Conservation (phyloP, 2,797 vertebrate species). For the Chromis chromis region DNA sequence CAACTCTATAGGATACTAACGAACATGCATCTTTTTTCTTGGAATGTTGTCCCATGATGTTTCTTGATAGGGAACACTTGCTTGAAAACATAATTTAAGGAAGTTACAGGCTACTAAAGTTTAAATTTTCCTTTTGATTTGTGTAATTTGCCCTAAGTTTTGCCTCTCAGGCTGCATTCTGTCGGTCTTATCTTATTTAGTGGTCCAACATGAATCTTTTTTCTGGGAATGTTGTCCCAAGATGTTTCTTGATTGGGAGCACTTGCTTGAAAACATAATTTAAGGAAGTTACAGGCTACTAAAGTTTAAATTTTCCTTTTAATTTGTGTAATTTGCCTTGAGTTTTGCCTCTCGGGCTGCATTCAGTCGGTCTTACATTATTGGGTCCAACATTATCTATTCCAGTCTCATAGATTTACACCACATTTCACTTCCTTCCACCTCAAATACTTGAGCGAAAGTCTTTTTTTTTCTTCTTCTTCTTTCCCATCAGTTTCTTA, state of each 20-base stretch:
- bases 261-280: not conserved
- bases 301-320: no score
- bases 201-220: not conserved
- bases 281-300: not conserved
- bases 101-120: not conserved
- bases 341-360: not conserved
- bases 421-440: not conserved
- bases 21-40: not conserved
- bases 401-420: not conserved
- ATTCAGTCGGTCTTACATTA: not conserved
- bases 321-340: not conserved
- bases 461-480: not conserved
- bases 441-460: not conserved
- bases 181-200: not conserved
- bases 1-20: not conserved
- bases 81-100: not conserved
- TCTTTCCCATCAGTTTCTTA: not conserved
- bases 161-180: not conserved
- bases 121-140: no score
- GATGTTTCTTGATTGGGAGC: no score
- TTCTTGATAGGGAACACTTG: no score
- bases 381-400: not conserved
- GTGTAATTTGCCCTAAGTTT: not conserved
- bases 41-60: not conserved
- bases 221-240: not conserved